Evolutionary conservation across 2,797 vertebrate species (phyloP).

Genomic region (Vespertilio murinus): DNA sequence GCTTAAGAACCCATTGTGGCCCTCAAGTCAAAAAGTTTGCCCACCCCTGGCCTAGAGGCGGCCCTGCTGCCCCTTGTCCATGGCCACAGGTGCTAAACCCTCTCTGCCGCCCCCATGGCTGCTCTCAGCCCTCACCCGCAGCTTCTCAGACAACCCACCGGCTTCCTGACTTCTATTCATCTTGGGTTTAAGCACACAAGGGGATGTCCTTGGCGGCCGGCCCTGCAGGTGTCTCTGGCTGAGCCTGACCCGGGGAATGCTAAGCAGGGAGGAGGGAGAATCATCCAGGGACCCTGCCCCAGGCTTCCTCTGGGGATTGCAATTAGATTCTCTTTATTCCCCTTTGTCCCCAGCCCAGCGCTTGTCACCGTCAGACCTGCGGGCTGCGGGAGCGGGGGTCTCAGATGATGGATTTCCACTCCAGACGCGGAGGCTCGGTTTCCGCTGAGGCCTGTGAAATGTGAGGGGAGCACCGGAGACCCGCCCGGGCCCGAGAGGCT

Average conservation of each 20-base stretch:
- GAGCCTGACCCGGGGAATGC: background rate
- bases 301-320: conserved; percentile 64
- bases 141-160: conserved; percentile 42
- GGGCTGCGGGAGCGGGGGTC: conserved; percentile 37
- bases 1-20: no score
- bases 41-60: no score
- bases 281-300: conserved; percentile 35
- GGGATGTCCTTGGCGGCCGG: background rate
- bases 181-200: conserved; percentile 57
- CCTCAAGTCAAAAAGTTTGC: no score
- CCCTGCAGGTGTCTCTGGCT: background rate
- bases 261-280: conserved; percentile 49
- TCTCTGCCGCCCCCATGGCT: conserved; percentile 35
- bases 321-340: background rate
- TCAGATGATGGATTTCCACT: conserved; percentile 63
- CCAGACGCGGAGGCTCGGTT: conserved; percentile 45
- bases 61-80: background rate
- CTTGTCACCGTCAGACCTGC: background rate
- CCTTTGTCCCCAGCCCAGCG: background rate
- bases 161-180: background rate
- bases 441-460: conserved; percentile 43
- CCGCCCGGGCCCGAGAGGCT: conserved; percentile 36
- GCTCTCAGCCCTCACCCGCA: conserved; percentile 64
- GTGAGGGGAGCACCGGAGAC: conserved; percentile 55
- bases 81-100: conserved; percentile 54